A percentile compares a stretch with the other conserved stretches of the same genome.
Conservation (phyloP, 2,888 invertebrate species). For the Seira musarum region DNA sequence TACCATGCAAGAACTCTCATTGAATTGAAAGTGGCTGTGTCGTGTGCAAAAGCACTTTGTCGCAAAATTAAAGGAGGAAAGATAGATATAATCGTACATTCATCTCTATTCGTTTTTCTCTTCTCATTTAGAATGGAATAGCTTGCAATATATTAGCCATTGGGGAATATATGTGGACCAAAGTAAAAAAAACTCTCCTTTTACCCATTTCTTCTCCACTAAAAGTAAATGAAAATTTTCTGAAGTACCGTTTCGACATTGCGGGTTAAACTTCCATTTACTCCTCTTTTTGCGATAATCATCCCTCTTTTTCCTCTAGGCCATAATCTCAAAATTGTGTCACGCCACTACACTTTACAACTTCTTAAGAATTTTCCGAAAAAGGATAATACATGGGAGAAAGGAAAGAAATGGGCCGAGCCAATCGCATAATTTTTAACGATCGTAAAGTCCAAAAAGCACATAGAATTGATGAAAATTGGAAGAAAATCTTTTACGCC, state of each 20-base stretch:
- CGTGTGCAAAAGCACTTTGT: too few species aligned
- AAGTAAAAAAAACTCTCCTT: too few species aligned
- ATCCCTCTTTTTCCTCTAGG: conserved; percentile 21
- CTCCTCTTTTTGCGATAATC: neutral
- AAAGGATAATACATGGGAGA: neutral
- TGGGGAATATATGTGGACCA: conserved; percentile 25
- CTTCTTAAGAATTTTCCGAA: too few species aligned
- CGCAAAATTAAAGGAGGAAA: too few species aligned
- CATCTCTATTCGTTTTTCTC: too few species aligned
- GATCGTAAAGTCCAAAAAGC: conserved; percentile 5
- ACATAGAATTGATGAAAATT: conserved; percentile 50
- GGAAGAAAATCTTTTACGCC: conserved; percentile 43
- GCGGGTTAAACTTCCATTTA: neutral
- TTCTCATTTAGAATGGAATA: too few species aligned
- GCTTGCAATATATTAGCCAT: conserved; percentile 41
- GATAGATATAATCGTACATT: too few species aligned
- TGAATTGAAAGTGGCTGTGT: too few species aligned
- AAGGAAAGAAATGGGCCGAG: conserved; percentile 5
- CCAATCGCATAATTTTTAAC: conserved; percentile 46
- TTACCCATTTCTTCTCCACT: too few species aligned
- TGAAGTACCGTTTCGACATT: neutral
- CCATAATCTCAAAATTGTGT: conserved; percentile 34
- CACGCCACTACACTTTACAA: neutral
- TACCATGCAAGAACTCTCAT: too few species aligned
- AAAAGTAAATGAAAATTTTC: conserved; percentile 35